Evolutionary conservation across 1,140 invertebrate genomes (phyloP).

Genomic region (Orius insidiosus): DNA sequence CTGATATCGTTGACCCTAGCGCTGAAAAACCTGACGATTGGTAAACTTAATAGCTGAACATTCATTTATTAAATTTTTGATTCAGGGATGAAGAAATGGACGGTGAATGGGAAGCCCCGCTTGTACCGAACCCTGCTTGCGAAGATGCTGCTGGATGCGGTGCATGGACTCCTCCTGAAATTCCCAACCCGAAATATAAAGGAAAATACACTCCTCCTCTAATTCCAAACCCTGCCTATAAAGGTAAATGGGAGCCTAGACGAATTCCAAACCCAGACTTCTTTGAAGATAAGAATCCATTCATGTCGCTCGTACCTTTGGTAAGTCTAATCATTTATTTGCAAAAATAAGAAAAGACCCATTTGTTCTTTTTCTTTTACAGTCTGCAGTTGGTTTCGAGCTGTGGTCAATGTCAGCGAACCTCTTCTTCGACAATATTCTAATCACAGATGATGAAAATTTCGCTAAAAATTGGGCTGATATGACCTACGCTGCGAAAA

Average conservation of each 20-base stretch:
- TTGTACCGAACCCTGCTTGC: slow-evolving; percentile 84
- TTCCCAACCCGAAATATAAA: slow-evolving; percentile 83
- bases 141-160: slow-evolving; percentile 75
- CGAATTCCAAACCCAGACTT: slow-evolving; percentile 80
- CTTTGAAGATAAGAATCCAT: slow-evolving; percentile 83
- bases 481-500: slow-evolving; percentile 73
- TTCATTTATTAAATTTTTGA: background rate
- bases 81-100: slow-evolving; percentile 87
- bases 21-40: slow-evolving; percentile 84
- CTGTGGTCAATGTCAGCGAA: slow-evolving; percentile 94
- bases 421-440: slow-evolving; percentile 89
- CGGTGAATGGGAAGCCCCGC: slow-evolving; percentile 92
- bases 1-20: slow-evolving; percentile 72
- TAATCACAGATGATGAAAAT: slow-evolving; percentile 72
- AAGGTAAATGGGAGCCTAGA: slow-evolving; percentile 81
- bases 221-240: slow-evolving; percentile 87
- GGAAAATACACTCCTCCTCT: slow-evolving; percentile 81
- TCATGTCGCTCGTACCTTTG: slow-evolving; percentile 69
- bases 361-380: slow-evolving; percentile 22
- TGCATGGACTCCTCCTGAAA: slow-evolving; percentile 65
- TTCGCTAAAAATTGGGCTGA: slow-evolving; percentile 64
- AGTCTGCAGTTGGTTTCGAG: slow-evolving; percentile 87
- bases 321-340: slow-evolving; percentile 40
- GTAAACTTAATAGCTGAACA: slow-evolving; percentile 27
- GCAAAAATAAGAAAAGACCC: background rate